Evolutionary conservation across 2,888 invertebrate genomes (phyloP).

Genomic region (Cancer borealis): DNA sequence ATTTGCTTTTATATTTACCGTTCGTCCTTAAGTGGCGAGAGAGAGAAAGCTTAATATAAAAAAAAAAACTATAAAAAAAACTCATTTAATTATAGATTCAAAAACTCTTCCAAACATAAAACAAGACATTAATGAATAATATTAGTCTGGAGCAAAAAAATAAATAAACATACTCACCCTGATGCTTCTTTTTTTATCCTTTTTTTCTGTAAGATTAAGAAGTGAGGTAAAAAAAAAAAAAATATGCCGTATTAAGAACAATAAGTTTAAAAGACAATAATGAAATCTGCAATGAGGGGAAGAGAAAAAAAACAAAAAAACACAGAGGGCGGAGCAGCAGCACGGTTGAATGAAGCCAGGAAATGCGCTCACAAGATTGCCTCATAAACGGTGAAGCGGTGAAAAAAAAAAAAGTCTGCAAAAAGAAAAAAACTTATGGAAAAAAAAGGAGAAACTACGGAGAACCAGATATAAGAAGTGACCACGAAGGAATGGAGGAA

Average conservation of each 20-base stretch:
- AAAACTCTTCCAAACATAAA: not conserved
- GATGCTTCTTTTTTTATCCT: not conserved
- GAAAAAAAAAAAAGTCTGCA: not conserved
- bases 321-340: not conserved
- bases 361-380: not conserved
- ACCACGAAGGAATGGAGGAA: not conserved
- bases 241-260: not conserved
- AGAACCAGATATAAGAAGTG: slow-evolving; percentile 4
- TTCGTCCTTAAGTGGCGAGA: too few relatives aligned
- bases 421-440: not conserved
- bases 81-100: too few relatives aligned
- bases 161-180: too few relatives aligned
- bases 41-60: too few relatives aligned
- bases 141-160: not conserved
- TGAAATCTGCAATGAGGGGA: not conserved
- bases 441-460: slow-evolving; percentile 10
- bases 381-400: not conserved
- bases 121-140: not conserved
- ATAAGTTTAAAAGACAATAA: not conserved
- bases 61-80: too few relatives aligned
- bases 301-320: not conserved
- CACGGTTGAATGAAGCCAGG: not conserved
- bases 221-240: not conserved
- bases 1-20: too few relatives aligned
- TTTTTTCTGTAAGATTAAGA: not conserved